phyloP scores from a whole-genome alignment of 1,140 invertebrate genomes.

The Papilio dardanus region DNA sequence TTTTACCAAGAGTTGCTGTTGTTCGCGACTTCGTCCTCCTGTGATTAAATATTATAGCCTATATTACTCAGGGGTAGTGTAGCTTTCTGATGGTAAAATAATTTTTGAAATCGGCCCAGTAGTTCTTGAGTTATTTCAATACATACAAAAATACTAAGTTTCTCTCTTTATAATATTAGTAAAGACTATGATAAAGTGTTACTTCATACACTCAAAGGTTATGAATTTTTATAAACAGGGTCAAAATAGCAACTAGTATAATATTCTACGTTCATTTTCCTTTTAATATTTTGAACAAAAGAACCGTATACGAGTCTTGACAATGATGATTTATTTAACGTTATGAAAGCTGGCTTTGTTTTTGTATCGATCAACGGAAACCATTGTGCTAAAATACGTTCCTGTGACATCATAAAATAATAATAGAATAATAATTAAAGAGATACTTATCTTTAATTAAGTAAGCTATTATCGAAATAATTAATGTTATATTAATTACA shows the following conservation, averaged over 20 bases:
- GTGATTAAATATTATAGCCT: no score
- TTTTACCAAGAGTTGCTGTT: no score
- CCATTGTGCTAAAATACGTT: constrained; percentile 6
- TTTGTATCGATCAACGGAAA: constrained; percentile 9
- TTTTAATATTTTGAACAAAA: constrained; percentile 4
- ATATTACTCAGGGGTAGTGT: no score
- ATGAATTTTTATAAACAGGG: not conserved
- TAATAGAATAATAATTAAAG: not conserved
- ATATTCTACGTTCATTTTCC: not conserved
- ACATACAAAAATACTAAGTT: no score
- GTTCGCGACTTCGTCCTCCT: no score
- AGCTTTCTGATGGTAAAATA: no score
- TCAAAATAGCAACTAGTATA: constrained; percentile 4
- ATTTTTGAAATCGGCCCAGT: no score
- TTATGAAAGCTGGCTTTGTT: constrained; percentile 5
- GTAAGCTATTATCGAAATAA: not conserved
- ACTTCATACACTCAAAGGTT: not conserved
- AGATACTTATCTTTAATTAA: not conserved
- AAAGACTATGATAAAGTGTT: not conserved
- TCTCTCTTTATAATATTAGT: no score
- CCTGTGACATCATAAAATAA: constrained; percentile 4
- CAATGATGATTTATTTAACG: constrained; percentile 1
- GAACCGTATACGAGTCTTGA: constrained; percentile 8
- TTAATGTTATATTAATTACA: not conserved
- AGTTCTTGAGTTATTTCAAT: no score